Evolutionary conservation across 2,888 invertebrate genomes (phyloP).

Genomic region (Girardia tigrina): DNA sequence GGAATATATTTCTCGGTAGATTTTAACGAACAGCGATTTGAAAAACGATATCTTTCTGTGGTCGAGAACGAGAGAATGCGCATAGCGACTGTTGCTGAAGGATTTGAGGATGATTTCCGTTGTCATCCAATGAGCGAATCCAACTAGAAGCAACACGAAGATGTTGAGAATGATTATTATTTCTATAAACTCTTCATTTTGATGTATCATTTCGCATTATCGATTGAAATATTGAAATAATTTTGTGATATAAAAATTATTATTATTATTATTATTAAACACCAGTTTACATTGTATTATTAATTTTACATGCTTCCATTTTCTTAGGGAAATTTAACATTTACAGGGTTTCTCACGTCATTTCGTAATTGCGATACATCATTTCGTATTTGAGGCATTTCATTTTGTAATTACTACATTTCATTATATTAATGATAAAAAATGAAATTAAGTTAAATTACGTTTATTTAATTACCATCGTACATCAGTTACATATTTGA

Average conservation of each 20-base stretch:
- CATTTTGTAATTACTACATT: no score
- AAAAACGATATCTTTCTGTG: background rate
- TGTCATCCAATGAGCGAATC: conserved; percentile 8
- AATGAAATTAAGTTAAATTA: no score
- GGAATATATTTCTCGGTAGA: background rate
- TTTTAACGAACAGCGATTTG: background rate
- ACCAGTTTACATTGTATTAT: no score
- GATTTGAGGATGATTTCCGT: background rate
- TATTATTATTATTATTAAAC: no score
- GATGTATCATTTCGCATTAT: background rate
- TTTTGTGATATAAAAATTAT: background rate
- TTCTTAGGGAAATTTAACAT: no score
- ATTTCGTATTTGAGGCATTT: no score
- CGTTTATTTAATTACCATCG: no score
- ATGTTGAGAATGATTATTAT: conserved; percentile 5
- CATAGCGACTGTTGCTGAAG: background rate
- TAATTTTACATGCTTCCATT: no score
- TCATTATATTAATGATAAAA: no score
- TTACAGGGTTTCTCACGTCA: no score
- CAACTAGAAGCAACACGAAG: background rate
- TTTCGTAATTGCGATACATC: no score
- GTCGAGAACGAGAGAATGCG: background rate
- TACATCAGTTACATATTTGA: no score
- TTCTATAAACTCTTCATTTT: conserved; percentile 5
- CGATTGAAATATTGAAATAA: background rate